Evolutionary conservation across 2,888 invertebrate species (phyloP), one percentile per base, ranked within the genome.

Genomic region (Drosophila borborema): DNA sequence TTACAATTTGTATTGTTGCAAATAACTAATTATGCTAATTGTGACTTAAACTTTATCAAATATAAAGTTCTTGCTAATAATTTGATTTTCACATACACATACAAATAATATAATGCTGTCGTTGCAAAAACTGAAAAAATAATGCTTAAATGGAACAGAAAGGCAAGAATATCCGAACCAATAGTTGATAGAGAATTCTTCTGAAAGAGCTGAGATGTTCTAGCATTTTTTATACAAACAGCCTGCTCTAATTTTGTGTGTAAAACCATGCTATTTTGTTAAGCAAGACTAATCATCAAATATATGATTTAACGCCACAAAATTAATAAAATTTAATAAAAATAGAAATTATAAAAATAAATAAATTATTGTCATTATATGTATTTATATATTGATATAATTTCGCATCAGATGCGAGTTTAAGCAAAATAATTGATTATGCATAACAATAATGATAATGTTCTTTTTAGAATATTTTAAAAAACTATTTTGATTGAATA

Each of bases 391-490:
- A 6, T 31, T 43, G 12, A 20, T 10, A 20, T 23, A 36, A 49
- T 51, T 46, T 66, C 10, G 36, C 18, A 63, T 46, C 3, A 7
- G n/a, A 54, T 48, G 20, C 45, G 51, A 67, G 55, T 53, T 56
- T 56, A 41, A 43, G 48, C 23, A 28, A 68, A 48, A 49, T 31
- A 28, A 40, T 61, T 51, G 28, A 18, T 18, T 48, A 40, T 45
- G 45, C 38, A 54, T 61, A 38, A 67, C 16, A 61, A 45, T 48
- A 48, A 31, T 53, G 31, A 40, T 31, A 41, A 8, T 31, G 14
- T 0, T 0, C 10, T 31, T 53, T 31, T 45, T 12, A 18, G 12
- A 48, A 46, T 40, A 54, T 66, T 34, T 48, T 6, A 18, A 31
- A 43, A 43, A 64, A 38, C n/a, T 38, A 16, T 61, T 54, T 48